Base-by-base conservation (phyloP, 2,888 invertebrate species). In the Aricia artaxerxes region DNA sequence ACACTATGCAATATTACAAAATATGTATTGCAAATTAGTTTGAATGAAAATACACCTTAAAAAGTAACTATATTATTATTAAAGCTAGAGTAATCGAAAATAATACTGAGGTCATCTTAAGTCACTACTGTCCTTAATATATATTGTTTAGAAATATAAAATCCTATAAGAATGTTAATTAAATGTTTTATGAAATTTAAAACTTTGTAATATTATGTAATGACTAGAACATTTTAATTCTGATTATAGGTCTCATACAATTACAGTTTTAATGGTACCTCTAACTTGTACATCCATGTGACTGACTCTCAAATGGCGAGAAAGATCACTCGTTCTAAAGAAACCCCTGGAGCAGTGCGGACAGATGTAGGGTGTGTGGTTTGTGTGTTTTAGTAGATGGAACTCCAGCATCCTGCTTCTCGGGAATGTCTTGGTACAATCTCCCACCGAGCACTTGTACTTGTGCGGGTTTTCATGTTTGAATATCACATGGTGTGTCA, bases 321-420 rank as follows among this genome's bases (percentile, higher is more conserved):
- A 89, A 1, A 95, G 87, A 81, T 95, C 94, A 84, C 93, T 90
- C 24, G 85, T 88, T 5, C 95, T 86, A 83, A 89, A 92, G 85
- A 93, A 95, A 0, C 93, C 91, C 79, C 92, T 86, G 0, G 91
- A 88, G 80, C 95, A 95, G 79, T 93, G 90, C 69, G 87, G 89
- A 81, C 95, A 95, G 1, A 92, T 82, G 61, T 90, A 93, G 0
- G 95, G 94, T 1, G 93, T 92, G 69, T 90, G 90, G 79, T 94
- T 91, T 1, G 92, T 91, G 75, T 95, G 95, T 80, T 95, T 95
- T 16, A 94, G 83, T 9, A 94, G 84, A 81, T 95, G 95, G 82
- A 91, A 94, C 84, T 94, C 92, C 57, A 95, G 82, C 92, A 94
- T 93, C 64, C 88, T 87, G 0, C 91, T 90, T 0, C 89, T 91